phyloP scores from a whole-genome alignment of 1,140 invertebrate genomes.

The Magallana ariakensis region DNA sequence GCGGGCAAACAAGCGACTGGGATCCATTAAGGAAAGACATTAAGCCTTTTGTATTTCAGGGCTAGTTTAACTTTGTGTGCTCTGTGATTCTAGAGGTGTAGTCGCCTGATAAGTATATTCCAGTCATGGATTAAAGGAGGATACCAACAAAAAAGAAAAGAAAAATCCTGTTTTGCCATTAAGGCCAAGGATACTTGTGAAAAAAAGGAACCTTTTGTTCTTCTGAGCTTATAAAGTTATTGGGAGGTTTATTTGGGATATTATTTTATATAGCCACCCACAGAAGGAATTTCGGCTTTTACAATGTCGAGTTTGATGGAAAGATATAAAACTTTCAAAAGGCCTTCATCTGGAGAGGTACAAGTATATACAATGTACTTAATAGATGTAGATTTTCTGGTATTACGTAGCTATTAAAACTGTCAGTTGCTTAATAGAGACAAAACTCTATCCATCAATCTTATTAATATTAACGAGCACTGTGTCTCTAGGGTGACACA shows the following conservation, averaged over 20 bases:
- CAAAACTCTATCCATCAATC: too few species aligned
- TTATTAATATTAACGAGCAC: too few species aligned
- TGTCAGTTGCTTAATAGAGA: too few species aligned
- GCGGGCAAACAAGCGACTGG: background rate
- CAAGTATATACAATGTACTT: background rate
- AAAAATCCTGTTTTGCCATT: background rate
- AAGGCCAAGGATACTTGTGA: background rate
- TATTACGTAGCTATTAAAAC: too few species aligned
- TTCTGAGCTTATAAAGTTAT: background rate
- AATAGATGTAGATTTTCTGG: too few species aligned
- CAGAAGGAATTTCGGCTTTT: background rate
- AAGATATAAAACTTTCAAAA: constrained; percentile 22
- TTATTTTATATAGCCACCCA: background rate
- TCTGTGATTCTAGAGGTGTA: background rate
- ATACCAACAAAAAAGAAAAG: background rate
- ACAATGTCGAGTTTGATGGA: constrained; percentile 21
- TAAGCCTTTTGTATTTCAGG: constrained; percentile 21
- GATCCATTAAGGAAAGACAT: background rate
- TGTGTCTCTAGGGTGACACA: too few species aligned
- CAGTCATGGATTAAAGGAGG: constrained; percentile 1
- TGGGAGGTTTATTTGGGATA: background rate
- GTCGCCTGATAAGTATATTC: constrained; percentile 4
- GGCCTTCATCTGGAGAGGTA: background rate
- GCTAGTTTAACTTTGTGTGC: constrained; percentile 30
- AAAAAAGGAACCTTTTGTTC: constrained; percentile 3